Evolutionary conservation across 35 echinoderm and acorn worm genomes (phyloP), one percentile per base, ranked within the genome.

Genomic region (Apostichopus californicus): DNA sequence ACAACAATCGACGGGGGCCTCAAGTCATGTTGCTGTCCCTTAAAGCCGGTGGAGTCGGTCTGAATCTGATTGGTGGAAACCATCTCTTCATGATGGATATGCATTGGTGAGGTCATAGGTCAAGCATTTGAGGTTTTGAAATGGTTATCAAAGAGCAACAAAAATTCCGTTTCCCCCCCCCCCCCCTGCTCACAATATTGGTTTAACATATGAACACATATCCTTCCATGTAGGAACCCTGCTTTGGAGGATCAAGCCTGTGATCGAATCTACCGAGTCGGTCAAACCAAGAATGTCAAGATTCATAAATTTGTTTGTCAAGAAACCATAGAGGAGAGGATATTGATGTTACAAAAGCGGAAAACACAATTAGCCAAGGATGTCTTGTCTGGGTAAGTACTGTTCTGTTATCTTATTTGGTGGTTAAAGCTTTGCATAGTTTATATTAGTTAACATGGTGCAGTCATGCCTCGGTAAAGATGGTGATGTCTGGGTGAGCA

Each of bases 301-400:
- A 96, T 99, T 73, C 97, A 99, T 68, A 99, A 99, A 89, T 99
- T 99, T 93, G 91, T 99, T 9, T 99, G 97, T 78, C 89, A 80
- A 9, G 92, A 96, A 66, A 99, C 97, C 3, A 93, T 99, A 20
- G 97, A 99, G 79, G 93, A 95, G 78, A 87, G 95, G 54, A 96
- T 96, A 8, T 79, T 92, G 15, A 90, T 86, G 28, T 79, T 99
- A 15, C 97, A 99, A 81, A 91, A 93, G 52, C 91, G 91, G 78
- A 99, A 99, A 56, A 94, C 93, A 17, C 91, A 94, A 86, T 92
- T 99, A 4, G 97, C 97, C 9, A 91, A 94, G 23, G 95, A 96
- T 92, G 97, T 99, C 46, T 91, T 99, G 0, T 86, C 97, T 77
- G 97, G 58, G 58, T 60, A 9, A 60, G 58, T 7, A 60, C 58